Percentiles rank a stretch among this genome's conserved stretches.
Conservation (phyloP, 2,888 invertebrate genomes). For the Zhuqinia jingwanae region DNA sequence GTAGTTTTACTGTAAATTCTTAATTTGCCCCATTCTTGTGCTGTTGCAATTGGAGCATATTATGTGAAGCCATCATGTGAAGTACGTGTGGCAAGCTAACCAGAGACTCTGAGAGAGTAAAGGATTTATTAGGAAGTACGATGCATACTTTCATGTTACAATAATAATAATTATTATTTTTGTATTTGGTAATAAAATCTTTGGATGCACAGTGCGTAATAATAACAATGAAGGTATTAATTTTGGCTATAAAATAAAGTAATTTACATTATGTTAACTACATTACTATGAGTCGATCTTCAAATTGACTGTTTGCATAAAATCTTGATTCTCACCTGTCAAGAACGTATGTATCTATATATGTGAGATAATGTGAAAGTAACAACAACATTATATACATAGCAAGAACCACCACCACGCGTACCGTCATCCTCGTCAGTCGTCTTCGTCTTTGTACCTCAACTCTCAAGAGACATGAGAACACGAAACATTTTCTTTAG, state of each 20-base stretch:
- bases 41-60: too few species aligned
- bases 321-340: conserved; percentile 31
- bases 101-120: too few species aligned
- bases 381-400: too few species aligned
- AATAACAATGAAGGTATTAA: conserved; percentile 8
- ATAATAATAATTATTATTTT: too few species aligned
- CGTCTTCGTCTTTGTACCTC: conserved; percentile 2
- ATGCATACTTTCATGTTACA: too few species aligned
- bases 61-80: too few species aligned
- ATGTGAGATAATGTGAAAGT: conserved; percentile 34
- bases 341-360: not conserved
- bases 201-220: too few species aligned
- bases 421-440: not conserved
- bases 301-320: not conserved
- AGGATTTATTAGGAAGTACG: too few species aligned
- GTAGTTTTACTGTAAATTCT: too few species aligned
- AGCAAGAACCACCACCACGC: conserved; percentile 20
- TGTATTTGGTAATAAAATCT: too few species aligned
- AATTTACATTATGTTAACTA: not conserved
- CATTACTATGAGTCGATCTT: conserved; percentile 18
- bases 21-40: too few species aligned
- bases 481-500: conserved; percentile 11
- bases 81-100: too few species aligned
- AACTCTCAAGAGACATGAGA: conserved; percentile 21
- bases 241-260: not conserved